A percentile compares a stretch with the other conserved stretches of the same genome.
Evolutionary conservation across 35 echinoderm and acorn worm genomes (phyloP).

Genomic region (Lytechinus pictus): DNA sequence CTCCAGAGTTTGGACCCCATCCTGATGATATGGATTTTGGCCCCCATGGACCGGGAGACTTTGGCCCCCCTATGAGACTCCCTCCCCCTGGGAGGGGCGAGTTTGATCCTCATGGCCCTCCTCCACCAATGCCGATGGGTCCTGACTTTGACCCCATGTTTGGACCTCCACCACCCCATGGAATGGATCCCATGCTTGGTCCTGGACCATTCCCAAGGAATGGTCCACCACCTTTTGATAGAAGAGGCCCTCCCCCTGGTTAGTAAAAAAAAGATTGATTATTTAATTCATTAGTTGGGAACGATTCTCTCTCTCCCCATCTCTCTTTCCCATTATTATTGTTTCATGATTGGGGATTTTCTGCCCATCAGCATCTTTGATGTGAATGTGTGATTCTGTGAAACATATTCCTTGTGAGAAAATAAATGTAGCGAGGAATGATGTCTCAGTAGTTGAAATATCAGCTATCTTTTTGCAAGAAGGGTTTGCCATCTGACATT

Average conservation of each 20-base stretch:
- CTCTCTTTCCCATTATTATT: no score
- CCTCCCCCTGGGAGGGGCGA: slow-evolving; percentile 34
- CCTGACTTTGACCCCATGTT: slow-evolving; percentile 22
- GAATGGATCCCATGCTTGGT: slow-evolving; percentile 27
- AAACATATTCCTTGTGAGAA: neutral
- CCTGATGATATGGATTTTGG: slow-evolving; percentile 67
- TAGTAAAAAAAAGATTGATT: neutral
- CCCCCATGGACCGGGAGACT: slow-evolving; percentile 53
- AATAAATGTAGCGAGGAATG: neutral
- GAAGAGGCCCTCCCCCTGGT: slow-evolving; percentile 62
- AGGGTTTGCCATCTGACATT: no score
- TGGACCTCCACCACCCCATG: slow-evolving; percentile 26
- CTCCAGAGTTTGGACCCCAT: slow-evolving; percentile 50
- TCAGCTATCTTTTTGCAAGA: no score
- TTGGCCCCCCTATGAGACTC: slow-evolving; percentile 43
- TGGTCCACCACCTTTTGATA: slow-evolving; percentile 61
- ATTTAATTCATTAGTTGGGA: no score
- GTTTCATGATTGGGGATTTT: no score
- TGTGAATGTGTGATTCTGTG: neutral
- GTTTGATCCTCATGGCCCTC: slow-evolving; percentile 45
- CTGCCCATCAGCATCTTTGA: neutral
- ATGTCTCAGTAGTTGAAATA: neutral
- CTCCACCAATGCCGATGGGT: slow-evolving; percentile 44
- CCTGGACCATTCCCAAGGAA: slow-evolving; percentile 51
- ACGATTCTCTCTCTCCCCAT: no score